Evolutionary conservation across 1,140 invertebrate genomes (phyloP).

Genomic region (Sitobion miscanthi): DNA sequence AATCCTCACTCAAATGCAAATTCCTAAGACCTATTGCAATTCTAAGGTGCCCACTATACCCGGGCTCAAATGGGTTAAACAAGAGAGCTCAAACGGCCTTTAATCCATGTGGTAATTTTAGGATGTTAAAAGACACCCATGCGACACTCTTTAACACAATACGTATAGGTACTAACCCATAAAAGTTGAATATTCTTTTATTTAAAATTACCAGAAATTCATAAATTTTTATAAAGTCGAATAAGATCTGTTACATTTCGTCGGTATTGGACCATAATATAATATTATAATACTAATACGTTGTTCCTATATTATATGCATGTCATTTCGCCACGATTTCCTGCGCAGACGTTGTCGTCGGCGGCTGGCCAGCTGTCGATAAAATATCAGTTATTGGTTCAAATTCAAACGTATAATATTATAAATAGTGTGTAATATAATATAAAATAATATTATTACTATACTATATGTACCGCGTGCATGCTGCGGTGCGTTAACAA

Average conservation of each 20-base stretch:
- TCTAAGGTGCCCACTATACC: too few relatives aligned
- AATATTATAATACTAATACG: background rate
- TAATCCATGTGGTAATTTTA: too few relatives aligned
- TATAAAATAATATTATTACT: background rate
- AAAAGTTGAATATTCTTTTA: too few relatives aligned
- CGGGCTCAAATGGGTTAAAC: too few relatives aligned
- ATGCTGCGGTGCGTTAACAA: background rate
- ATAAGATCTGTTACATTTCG: background rate
- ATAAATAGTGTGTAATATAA: background rate
- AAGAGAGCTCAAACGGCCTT: too few relatives aligned
- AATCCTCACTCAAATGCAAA: too few relatives aligned
- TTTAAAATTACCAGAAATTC: background rate
- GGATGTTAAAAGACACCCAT: too few relatives aligned
- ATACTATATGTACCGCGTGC: background rate
- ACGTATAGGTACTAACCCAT: too few relatives aligned
- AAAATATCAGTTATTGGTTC: background rate
- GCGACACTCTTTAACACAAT: too few relatives aligned
- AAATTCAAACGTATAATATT: background rate
- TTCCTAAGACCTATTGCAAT: too few relatives aligned
- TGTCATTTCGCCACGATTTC: background rate
- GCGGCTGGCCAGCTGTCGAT: background rate
- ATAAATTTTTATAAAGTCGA: background rate
- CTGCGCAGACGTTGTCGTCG: background rate
- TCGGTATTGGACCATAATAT: background rate
- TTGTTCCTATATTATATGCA: background rate